phyloP scores from a whole-genome alignment of 2,888 invertebrate genomes.

The Diachrysia chrysitis region DNA sequence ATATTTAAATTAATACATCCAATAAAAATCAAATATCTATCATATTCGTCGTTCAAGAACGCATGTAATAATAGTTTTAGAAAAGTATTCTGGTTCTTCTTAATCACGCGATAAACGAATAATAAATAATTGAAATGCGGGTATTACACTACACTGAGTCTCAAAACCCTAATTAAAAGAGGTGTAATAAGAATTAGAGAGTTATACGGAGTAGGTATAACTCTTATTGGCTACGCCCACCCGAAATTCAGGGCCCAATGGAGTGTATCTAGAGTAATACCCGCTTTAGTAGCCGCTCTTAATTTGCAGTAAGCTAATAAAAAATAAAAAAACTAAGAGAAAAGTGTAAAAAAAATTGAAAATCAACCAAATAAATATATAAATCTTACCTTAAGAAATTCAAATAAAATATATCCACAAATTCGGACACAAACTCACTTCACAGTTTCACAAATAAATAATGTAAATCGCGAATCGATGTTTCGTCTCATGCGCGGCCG shows the following conservation, averaged over 20 bases:
- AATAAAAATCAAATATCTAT: too few species aligned
- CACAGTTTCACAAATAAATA: conserved; percentile 27
- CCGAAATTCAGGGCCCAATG: too few species aligned
- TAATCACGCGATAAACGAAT: conserved; percentile 1
- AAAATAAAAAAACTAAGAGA: not conserved
- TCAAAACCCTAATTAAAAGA: too few species aligned
- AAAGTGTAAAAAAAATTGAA: not conserved
- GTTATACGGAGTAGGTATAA: too few species aligned
- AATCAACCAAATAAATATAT: not conserved
- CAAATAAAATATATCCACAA: conserved; percentile 10
- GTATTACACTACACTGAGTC: too few species aligned
- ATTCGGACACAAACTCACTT: conserved; percentile 33
- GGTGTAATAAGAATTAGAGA: too few species aligned
- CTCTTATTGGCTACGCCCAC: too few species aligned
- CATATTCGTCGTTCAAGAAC: too few species aligned
- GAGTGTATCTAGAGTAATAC: too few species aligned
- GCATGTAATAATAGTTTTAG: not conserved
- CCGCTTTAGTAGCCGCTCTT: not conserved
- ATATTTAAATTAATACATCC: too few species aligned
- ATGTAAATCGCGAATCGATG: conserved; percentile 23
- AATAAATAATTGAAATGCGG: not conserved
- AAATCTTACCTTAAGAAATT: conserved; percentile 29
- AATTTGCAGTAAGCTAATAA: not conserved
- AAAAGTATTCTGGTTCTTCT: not conserved
- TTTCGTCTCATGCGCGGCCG: conserved; percentile 40